Evolutionary conservation across 2,113 vertebrate species (phyloP), one percentile per base, ranked within the genome.

Genomic region (human (Homo sapiens)): DNA sequence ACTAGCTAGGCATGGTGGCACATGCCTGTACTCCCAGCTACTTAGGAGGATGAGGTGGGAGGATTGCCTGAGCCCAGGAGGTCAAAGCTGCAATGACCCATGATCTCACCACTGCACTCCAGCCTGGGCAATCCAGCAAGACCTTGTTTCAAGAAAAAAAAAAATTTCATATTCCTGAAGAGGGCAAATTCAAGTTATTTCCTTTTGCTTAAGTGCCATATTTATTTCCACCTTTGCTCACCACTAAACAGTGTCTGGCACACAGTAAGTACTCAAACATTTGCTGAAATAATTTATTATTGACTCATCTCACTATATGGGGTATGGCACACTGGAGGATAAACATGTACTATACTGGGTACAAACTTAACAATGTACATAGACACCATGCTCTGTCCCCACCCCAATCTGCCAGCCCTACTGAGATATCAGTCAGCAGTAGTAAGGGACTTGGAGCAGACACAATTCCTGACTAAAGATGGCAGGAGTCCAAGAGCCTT

Each of bases 161-260:
- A 61, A 30, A 64, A 64, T 30, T 32, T 75, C 57, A 85, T 50
- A 81, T 55, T 92, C 64, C 78, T 85, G 5, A 94, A 96, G 45
- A 94, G 35, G n/a, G 50, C 32, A 86, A 96, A 88, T 85, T 87
- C 43, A 59, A 94, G 27, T 85, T 75, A 70, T 45, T 94, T 75
- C 55, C 66, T 93, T 94, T 76, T 73, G 55, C 76, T 90, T n/a
- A 83, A 79, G 18, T 55, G 73, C 6, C 40, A 23, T 4, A 76
- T 52, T 68, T 92, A 86, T 43, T 83, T 88, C 83, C 40, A 84
- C 52, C 40, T 79, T 85, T 57, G 59, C 79, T 83, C 72, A 84
- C 59, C 30, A 83, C 35, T 91, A 32, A 66, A 79, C 11, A 61
- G 43, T 22, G n/a, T 43, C 87, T 50, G 43, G 73, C 45, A 88